These are phyloP conservation scores for Eulemur mongoz DNA, from an alignment of 2,797 vertebrate species.

Conservation along the genomic window DNA sequence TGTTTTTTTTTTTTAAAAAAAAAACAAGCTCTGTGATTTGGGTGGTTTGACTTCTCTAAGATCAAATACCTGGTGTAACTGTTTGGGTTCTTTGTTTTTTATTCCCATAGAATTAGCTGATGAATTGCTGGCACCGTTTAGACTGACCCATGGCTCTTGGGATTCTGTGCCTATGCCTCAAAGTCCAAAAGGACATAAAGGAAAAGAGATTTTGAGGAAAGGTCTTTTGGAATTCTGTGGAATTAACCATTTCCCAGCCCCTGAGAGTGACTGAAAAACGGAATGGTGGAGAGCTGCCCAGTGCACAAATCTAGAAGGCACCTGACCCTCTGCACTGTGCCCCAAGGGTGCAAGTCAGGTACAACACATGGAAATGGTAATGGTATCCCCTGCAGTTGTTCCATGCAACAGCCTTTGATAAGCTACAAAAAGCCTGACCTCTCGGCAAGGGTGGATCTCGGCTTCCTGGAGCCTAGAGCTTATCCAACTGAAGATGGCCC, in stretches of 20 bases:
- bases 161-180: slow-evolving; percentile 1
- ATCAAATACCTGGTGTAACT: slow-evolving; percentile 28
- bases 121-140: background rate
- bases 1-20: no score
- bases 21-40: background rate
- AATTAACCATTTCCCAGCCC: background rate
- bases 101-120: background rate
- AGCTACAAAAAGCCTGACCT: background rate
- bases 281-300: background rate
- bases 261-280: background rate
- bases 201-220: slow-evolving; percentile 34
- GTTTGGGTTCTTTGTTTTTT: background rate
- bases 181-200: slow-evolving; percentile 28
- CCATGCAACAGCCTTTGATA: background rate
- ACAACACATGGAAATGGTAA: slow-evolving; percentile 15
- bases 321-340: background rate
- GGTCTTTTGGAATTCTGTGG: background rate
- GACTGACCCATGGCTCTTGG: background rate
- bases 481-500: background rate
- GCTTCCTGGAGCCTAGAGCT: background rate
- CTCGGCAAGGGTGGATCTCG: background rate
- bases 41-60: slow-evolving; percentile 11
- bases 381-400: background rate
- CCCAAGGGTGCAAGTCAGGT: background rate
- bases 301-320: background rate